Conservation (phyloP, 1,140 invertebrate genomes). For the Calycopis cecrops region DNA sequence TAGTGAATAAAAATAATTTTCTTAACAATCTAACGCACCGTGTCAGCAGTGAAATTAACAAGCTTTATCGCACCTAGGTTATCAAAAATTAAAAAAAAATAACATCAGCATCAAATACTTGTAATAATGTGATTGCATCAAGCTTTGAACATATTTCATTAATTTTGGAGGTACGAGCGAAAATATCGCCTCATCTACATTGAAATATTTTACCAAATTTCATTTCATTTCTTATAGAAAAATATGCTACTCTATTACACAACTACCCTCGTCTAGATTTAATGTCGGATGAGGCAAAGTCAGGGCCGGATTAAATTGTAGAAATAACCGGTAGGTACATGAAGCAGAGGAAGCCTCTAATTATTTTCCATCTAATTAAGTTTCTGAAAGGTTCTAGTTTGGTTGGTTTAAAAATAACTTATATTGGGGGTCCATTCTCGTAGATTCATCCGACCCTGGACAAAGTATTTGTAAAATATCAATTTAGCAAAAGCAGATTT, state of each 20-base stretch:
- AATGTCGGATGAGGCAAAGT: slow-evolving; percentile 10
- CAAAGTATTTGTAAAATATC: slow-evolving; percentile 1
- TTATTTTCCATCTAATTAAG: too few relatives aligned
- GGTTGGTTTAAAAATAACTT: too few relatives aligned
- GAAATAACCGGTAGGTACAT: too few relatives aligned
- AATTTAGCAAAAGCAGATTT: slow-evolving; percentile 11
- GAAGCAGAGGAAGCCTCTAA: too few relatives aligned
- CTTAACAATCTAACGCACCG: background rate
- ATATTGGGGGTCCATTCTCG: too few relatives aligned
- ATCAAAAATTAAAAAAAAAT: slow-evolving; percentile 2
- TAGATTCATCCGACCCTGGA: too few relatives aligned
- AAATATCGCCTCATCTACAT: slow-evolving; percentile 2
- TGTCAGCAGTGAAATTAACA: slow-evolving; percentile 1
- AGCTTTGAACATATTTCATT: slow-evolving; percentile 2
- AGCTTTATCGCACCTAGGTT: slow-evolving; percentile 5
- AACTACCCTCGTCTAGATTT: slow-evolving; percentile 12
- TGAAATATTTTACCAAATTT: slow-evolving; percentile 11
- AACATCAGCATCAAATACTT: slow-evolving; percentile 2
- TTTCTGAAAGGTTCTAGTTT: too few relatives aligned
- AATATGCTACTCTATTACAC: slow-evolving; percentile 21
- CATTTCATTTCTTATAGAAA: slow-evolving; percentile 20
- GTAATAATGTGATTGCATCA: background rate
- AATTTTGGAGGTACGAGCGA: slow-evolving; percentile 20
- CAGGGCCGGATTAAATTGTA: too few relatives aligned
- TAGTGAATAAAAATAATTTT: slow-evolving; percentile 14